A percentile compares a stretch with the other conserved stretches of the same genome.
Evolutionary conservation across 2,113 vertebrate species (phyloP).

Genomic region (Phalacrocorax pelagicus): DNA sequence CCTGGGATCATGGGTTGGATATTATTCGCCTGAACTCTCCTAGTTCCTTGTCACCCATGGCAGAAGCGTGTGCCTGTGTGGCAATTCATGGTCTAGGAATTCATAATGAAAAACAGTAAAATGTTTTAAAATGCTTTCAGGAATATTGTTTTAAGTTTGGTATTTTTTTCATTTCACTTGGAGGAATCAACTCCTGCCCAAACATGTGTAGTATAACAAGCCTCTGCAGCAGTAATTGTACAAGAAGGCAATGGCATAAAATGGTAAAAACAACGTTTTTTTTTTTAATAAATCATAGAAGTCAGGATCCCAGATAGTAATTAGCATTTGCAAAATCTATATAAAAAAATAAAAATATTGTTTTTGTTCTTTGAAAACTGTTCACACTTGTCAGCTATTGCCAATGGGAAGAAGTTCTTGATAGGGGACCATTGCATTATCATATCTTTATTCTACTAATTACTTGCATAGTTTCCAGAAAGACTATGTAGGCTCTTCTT

Average conservation of each 20-base stretch:
- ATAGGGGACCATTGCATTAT: not conserved
- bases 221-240: not conserved
- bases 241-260: not conserved
- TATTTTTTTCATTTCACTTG: not conserved
- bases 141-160: not conserved
- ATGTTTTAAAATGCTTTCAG: not conserved
- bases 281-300: not conserved
- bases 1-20: not conserved
- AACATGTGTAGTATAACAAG: not conserved
- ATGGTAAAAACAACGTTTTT: not conserved
- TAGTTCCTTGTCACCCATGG: not conserved
- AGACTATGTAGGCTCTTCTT: not conserved
- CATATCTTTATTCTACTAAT: not conserved
- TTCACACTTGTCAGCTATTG: not conserved
- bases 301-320: not conserved
- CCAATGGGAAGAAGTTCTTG: not conserved
- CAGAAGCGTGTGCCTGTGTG: not conserved
- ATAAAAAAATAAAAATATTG: not conserved
- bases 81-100: not conserved
- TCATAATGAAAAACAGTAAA: not conserved
- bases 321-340: not conserved
- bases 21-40: not conserved
- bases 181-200: not conserved
- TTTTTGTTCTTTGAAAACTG: not conserved
- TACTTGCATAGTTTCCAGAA: not conserved